Evolutionary conservation across 2,888 invertebrate species (phyloP), one percentile per base, ranked within the genome.

Genomic region (Dexiosoma caninum): DNA sequence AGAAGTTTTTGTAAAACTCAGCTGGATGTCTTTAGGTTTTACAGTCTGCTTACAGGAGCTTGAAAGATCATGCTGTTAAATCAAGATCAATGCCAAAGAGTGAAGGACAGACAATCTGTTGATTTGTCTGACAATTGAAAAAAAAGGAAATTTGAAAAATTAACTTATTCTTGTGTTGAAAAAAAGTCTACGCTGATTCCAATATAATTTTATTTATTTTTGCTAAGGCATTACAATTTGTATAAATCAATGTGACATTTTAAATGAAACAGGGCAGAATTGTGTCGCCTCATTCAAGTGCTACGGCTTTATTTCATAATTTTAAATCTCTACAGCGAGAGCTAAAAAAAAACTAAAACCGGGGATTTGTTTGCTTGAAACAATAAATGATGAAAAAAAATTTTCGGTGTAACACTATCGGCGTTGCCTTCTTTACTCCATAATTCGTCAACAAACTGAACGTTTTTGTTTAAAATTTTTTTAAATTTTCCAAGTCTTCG

Each of bases 1-100:
- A 62, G 19, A 19, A 30, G 49, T 21, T 49, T 67, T 67, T 67
- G 55, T 77, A 77, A 80, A 69, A 59, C 81, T 44, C 81, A 30
- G 62, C 53, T 60, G 71, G 80, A 64, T 46, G 30, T 23, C 72
- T 42, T 37, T 12, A 19, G 23, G 27, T 40, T 64, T 46, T 8
- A 27, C 49, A 4, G 37, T n/a, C 16, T 35, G 23, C 46, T 71
- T 35, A 80, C 79, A 76, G 81, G 69, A 81, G 81, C 76, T 55
- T 27, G 16, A 30, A n/a, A 60, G 67, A 72, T 62, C 72, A 76
- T 51, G 72, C 81, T 72, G 76, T 55, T 53, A 55, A 60, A 80
- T 59, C 10, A 80, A 62, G 71, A 81, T 77, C 72, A 81, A 40
- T 71, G 32, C 2, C 55, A 32, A 23, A 23, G 23, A 40, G 23